phyloP scores from a whole-genome alignment of 1,140 invertebrate species.

The Piezodorus guildinii region DNA sequence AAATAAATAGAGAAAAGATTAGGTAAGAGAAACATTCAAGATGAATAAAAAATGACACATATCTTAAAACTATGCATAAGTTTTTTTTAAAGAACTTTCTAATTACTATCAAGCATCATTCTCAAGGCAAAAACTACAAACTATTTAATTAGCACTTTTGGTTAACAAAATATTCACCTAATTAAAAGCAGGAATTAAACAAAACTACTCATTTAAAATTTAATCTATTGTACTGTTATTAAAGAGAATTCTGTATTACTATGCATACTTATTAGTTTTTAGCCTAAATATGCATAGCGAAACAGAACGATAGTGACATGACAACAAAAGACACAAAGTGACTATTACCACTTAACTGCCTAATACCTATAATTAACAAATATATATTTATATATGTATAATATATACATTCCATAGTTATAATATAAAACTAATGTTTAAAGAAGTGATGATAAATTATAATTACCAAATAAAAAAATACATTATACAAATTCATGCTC shows the following conservation, averaged over 20 bases:
- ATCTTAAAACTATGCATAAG: conserved; percentile 17
- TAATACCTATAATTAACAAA: conserved; percentile 2
- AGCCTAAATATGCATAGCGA: not conserved
- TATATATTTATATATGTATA: conserved; percentile 11
- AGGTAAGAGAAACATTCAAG: conserved; percentile 9
- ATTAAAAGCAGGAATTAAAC: conserved; percentile 12
- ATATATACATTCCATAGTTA: conserved; percentile 17
- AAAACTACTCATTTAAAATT: conserved; percentile 11
- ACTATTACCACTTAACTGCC: conserved; percentile 9
- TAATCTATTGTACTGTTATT: conserved; percentile 11
- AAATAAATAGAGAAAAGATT: conserved; percentile 13
- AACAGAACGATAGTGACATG: conserved; percentile 3
- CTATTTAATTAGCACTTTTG: conserved; percentile 13
- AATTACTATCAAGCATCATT: conserved; percentile 23
- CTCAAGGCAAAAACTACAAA: conserved; percentile 22
- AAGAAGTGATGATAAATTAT: conserved; percentile 17
- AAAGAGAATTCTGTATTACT: not conserved
- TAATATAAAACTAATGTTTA: conserved; percentile 14
- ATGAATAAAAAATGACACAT: conserved; percentile 8
- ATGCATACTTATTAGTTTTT: not conserved
- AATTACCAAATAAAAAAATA: conserved; percentile 19
- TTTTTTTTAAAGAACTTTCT: conserved; percentile 17
- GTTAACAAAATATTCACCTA: conserved; percentile 12
- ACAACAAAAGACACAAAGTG: conserved; percentile 14
- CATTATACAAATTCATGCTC: conserved; percentile 20